Percentiles rank a stretch among this genome's conserved stretches.
Conservation (phyloP, 2,797 vertebrate species). For the Carduelis carduelis region DNA sequence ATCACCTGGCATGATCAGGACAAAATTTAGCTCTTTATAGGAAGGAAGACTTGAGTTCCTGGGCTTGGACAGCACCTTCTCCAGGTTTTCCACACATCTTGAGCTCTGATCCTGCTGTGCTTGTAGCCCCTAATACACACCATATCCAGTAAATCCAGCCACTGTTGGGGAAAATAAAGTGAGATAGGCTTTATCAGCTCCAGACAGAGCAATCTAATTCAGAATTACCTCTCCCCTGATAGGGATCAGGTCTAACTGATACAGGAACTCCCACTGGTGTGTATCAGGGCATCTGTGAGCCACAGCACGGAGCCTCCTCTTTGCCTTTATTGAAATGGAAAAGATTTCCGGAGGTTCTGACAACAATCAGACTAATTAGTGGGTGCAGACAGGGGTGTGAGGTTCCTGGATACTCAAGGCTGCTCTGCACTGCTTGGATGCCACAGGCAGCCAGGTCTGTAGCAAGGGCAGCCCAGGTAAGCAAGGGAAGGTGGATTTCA, state of each 20-base stretch:
- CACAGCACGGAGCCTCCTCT: not conserved
- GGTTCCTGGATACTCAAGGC: not conserved
- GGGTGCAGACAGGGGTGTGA: not conserved
- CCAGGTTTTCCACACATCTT: not conserved
- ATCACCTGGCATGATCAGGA: not conserved
- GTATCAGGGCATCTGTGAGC: not conserved
- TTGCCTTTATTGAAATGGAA: not conserved
- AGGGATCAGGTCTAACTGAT: not conserved
- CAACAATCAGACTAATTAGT: not conserved
- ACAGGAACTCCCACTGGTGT: not conserved
- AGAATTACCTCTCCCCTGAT: not conserved
- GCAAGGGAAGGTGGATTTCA: accelerated
- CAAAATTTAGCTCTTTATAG: not conserved
- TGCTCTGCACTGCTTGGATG: not conserved
- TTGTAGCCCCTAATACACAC: not conserved
- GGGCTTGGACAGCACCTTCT: not conserved
- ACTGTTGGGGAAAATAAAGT: not conserved
- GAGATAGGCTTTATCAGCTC: not conserved
- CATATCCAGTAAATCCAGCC: not conserved
- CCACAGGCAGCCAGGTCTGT: not conserved
- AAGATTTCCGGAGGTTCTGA: not conserved
- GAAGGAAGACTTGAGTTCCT: not conserved
- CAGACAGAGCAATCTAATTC: not conserved
- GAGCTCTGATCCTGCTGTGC: not conserved
- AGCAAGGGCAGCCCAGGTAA: not conserved